These are phyloP conservation scores for Drosophila melanogaster DNA, from an alignment of 1,140 invertebrate genomes.

Conservation along the genomic window DNA sequence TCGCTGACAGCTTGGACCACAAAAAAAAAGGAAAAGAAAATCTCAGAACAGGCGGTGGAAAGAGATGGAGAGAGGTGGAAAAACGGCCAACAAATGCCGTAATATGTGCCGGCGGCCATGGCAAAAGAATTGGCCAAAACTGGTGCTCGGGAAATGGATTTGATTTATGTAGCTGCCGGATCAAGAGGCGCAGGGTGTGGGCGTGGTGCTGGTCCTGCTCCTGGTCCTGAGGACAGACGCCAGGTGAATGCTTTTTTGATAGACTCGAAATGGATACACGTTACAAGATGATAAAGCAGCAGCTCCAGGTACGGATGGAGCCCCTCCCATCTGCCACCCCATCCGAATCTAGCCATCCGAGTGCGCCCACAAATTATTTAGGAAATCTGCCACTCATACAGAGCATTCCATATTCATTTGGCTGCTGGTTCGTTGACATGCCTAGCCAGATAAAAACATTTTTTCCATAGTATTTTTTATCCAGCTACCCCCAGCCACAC, in stretches of 20 bases:
- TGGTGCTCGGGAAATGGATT: constrained; percentile 55
- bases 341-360: constrained; percentile 34
- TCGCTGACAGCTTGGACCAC: constrained; percentile 72
- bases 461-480: constrained; percentile 55
- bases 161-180: constrained; percentile 67
- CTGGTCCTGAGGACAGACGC: constrained; percentile 16
- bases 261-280: constrained; percentile 76
- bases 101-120: constrained; percentile 52
- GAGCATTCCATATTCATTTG: constrained; percentile 80
- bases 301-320: constrained; percentile 13
- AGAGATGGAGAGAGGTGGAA: constrained; percentile 11
- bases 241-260: constrained; percentile 71
- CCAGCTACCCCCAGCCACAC: background rate
- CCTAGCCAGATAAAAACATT: constrained; percentile 41
- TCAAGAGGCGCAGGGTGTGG: constrained; percentile 15
- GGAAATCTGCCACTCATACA: constrained; percentile 56
- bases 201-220: background rate
- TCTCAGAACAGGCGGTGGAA: background rate
- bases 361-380: constrained; percentile 76
- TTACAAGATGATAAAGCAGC: constrained; percentile 79
- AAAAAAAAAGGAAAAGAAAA: constrained; percentile 21
- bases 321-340: background rate
- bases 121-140: constrained; percentile 60
- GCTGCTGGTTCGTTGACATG: constrained; percentile 72
- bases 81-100: constrained; percentile 65